Conservation (phyloP, 1,140 invertebrate genomes). For the Platorchestia sp. region DNA sequence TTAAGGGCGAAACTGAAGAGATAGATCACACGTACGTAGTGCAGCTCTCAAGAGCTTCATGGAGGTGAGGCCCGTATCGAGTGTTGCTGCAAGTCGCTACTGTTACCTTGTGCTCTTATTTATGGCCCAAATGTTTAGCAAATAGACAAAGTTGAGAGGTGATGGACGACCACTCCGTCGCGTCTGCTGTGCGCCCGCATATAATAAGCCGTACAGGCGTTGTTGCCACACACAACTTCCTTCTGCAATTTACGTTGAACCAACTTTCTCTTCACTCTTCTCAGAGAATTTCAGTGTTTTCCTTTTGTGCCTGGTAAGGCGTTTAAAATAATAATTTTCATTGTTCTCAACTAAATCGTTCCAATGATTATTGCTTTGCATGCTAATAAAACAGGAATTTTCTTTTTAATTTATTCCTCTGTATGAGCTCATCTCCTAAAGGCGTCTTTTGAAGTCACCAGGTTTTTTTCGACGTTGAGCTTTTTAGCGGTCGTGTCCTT, state of each 20-base stretch:
- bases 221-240: constrained; percentile 17
- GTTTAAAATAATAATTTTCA: background rate
- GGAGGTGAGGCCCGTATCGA: constrained; percentile 34
- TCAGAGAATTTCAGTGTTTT: background rate
- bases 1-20: background rate
- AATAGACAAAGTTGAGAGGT: constrained; percentile 55
- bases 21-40: background rate
- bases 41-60: background rate
- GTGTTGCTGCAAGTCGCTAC: constrained; percentile 51
- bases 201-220: background rate
- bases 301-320: background rate
- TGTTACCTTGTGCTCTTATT: constrained; percentile 52
- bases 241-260: background rate
- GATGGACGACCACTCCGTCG: constrained; percentile 22
- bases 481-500: background rate
- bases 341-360: background rate
- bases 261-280: background rate
- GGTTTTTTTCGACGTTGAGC: background rate
- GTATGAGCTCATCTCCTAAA: background rate
- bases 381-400: background rate
- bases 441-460: background rate
- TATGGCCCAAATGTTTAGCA: constrained; percentile 55
- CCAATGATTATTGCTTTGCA: background rate
- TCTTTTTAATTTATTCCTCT: background rate
- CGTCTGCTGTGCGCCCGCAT: constrained; percentile 24